Conservation (phyloP, 2,113 vertebrate species). For the Hiodon tergisus region DNA sequence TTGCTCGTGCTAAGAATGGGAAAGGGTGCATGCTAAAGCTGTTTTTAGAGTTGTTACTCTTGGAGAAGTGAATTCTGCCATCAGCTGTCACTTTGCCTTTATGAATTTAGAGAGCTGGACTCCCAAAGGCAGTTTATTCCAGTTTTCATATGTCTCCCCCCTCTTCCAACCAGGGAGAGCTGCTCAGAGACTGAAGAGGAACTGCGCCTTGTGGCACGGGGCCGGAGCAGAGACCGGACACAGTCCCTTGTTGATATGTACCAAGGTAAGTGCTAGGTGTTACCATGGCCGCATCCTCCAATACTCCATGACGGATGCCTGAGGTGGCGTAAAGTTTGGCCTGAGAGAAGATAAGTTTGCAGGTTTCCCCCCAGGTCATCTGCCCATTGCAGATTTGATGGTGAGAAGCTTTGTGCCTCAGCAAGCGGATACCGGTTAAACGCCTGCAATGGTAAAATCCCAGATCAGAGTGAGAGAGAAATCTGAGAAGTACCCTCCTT, state of each 20-base stretch:
- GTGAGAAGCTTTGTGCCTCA: neutral
- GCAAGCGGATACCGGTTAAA: neutral
- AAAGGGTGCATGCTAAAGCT: no score
- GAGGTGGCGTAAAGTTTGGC: slow-evolving; percentile 33
- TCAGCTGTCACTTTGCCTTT: no score
- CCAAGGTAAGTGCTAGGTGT: slow-evolving; percentile 40
- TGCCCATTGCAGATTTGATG: neutral
- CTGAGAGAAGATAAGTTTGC: slow-evolving; percentile 24
- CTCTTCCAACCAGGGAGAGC: slow-evolving; percentile 36
- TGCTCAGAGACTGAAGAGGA: slow-evolving; percentile 39
- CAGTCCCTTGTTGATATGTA: slow-evolving; percentile 52
- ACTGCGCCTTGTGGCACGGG: slow-evolving; percentile 25
- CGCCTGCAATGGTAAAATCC: no score
- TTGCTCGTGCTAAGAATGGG: no score
- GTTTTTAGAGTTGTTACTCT: no score
- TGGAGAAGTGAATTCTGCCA: no score
- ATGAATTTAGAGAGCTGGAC: no score
- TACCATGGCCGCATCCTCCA: slow-evolving; percentile 12
- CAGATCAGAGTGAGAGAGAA: no score
- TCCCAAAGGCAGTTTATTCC: neutral
- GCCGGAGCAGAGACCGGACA: slow-evolving; percentile 46
- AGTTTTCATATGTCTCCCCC: slow-evolving; percentile 19
- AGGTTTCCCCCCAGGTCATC: neutral
- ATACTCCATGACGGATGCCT: slow-evolving; percentile 26
- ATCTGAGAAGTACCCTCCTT: slow-evolving; percentile 12